A percentile compares a stretch with the other conserved stretches of the same genome.
Conservation (phyloP, 2,888 invertebrate species). For the Protodeltote pygarga region DNA sequence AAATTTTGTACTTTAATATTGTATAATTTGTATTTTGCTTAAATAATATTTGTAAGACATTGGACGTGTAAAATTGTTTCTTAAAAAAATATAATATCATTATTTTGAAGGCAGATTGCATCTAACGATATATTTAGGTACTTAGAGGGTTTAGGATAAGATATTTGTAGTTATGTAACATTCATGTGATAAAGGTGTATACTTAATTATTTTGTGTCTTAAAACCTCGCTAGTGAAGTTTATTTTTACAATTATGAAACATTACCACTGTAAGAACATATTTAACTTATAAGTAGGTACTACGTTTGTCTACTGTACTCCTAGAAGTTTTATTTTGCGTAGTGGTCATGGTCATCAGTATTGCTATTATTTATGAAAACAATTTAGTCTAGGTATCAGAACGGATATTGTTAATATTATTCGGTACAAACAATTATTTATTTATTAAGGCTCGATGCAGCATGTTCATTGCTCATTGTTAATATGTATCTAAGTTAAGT, state of each 20-base stretch:
- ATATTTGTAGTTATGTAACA: constrained; percentile 41
- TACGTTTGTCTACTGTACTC: constrained; percentile 39
- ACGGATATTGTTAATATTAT: constrained; percentile 52
- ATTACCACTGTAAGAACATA: constrained; percentile 40
- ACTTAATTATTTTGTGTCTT: constrained; percentile 54
- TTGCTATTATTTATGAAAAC: constrained; percentile 62
- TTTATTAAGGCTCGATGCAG: constrained; percentile 41
- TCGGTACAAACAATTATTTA: constrained; percentile 62
- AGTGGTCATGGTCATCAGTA: constrained; percentile 63
- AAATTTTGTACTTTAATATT: constrained; percentile 4
- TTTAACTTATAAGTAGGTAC: constrained; percentile 44
- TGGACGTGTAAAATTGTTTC: constrained; percentile 26
- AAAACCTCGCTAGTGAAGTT: constrained; percentile 54
- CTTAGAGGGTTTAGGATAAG: constrained; percentile 47
- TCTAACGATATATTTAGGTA: constrained; percentile 37
- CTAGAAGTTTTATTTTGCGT: constrained; percentile 47
- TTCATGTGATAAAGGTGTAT: constrained; percentile 62
- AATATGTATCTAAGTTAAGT: constrained; percentile 40
- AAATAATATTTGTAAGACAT: constrained; percentile 11
- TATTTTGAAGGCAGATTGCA: constrained; percentile 16
- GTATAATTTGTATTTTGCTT: constrained; percentile 14
- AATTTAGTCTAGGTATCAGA: constrained; percentile 49
- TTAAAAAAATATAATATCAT: constrained; percentile 6
- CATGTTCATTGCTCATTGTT: constrained; percentile 52
- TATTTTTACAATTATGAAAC: constrained; percentile 40